These are phyloP conservation scores for Ligdia adustata DNA, from an alignment of 2,888 invertebrate genomes.

Conservation along the genomic window DNA sequence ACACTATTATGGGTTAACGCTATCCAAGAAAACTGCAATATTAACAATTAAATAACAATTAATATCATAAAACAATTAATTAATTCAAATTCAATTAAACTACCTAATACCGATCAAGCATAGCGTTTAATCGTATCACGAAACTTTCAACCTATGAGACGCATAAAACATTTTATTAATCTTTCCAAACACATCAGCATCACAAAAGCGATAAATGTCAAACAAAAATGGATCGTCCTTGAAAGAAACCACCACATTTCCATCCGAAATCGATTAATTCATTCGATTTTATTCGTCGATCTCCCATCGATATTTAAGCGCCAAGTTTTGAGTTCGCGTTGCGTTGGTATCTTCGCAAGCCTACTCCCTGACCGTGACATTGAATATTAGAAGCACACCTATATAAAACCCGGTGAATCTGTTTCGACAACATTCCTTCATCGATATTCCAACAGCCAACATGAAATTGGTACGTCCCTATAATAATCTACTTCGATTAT, in stretches of 20 bases:
- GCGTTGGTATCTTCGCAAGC: constrained; percentile 20
- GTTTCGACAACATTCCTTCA: constrained; percentile 60
- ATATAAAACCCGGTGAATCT: constrained; percentile 60
- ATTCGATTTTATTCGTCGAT: constrained; percentile 25
- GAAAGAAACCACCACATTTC: constrained; percentile 12
- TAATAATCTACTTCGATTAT: constrained; percentile 10
- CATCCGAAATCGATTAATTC: constrained; percentile 19
- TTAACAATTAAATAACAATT: too few species aligned
- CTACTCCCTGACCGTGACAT: constrained; percentile 59
- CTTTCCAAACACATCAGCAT: constrained; percentile 15
- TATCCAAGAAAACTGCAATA: too few species aligned
- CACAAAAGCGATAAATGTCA: constrained; percentile 21
- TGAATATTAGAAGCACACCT: constrained; percentile 54
- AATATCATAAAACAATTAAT: too few species aligned
- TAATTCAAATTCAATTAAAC: too few species aligned
- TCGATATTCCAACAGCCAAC: constrained; percentile 59
- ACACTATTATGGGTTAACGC: too few species aligned
- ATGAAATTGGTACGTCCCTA: constrained; percentile 74
- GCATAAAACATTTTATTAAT: constrained; percentile 14
- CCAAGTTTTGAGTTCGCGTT: constrained; percentile 29
- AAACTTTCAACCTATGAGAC: constrained; percentile 13
- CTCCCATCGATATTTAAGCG: constrained; percentile 32
- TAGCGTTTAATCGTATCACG: constrained; percentile 2
- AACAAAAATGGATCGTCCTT: constrained; percentile 15
- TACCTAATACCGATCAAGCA: too few species aligned